Percentiles rank a stretch among this genome's conserved stretches.
These are phyloP conservation scores for Vireo griseus DNA, from an alignment of 2,797 vertebrate species.

Conservation along the genomic window DNA sequence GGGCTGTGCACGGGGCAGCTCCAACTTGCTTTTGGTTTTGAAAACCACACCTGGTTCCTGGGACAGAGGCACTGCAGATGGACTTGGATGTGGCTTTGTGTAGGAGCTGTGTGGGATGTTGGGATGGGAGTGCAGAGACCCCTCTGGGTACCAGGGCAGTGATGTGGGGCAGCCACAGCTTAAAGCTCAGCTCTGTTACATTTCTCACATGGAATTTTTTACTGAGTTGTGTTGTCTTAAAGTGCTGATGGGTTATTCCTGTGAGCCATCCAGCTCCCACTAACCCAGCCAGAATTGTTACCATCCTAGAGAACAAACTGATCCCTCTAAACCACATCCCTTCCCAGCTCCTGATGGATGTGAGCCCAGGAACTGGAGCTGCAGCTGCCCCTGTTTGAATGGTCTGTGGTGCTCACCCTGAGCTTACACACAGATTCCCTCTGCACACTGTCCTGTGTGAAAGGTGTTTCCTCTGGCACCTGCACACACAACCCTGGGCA, in stretches of 20 bases:
- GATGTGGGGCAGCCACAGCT: not conserved
- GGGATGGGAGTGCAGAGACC: not conserved
- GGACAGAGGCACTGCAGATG: not conserved
- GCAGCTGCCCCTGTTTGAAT: not conserved
- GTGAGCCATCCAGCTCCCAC: not conserved
- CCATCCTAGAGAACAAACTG: not conserved
- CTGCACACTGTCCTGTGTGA: not conserved
- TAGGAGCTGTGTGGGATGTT: not conserved
- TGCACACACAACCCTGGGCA: not conserved
- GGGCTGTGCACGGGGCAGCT: not conserved
- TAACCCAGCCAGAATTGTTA: not conserved
- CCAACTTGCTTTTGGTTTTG: not conserved
- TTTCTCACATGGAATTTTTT: not conserved
- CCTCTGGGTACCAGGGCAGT: not conserved
- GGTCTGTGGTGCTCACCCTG: not conserved
- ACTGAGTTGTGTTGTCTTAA: not conserved
- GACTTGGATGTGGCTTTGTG: not conserved
- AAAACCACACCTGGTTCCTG: not conserved
- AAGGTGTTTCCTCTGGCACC: not conserved
- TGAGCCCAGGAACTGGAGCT: not conserved
- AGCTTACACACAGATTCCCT: not conserved
- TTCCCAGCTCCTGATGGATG: fast-evolving
- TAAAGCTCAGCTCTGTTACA: not conserved
- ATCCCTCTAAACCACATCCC: not conserved
- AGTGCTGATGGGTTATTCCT: not conserved